A percentile compares a stretch with the other conserved stretches of the same genome.
Conservation (phyloP, 2,113 vertebrate genomes). For the Elgaria multicarinata region DNA sequence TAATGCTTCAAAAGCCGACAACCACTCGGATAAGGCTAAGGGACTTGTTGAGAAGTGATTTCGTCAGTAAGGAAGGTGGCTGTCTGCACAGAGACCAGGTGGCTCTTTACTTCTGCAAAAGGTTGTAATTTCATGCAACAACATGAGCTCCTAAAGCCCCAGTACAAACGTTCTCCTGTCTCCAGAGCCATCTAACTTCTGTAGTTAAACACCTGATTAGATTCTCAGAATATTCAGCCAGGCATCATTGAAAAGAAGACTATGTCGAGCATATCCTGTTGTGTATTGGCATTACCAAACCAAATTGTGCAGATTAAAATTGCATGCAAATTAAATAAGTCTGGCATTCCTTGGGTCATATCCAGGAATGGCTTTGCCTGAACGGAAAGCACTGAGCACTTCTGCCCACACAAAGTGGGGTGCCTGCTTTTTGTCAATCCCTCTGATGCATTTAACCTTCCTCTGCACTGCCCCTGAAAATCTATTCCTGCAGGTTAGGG, state of each 20-base stretch:
- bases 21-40: conserved; percentile 7
- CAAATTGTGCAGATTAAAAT: neutral
- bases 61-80: neutral
- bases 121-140: conserved; percentile 22
- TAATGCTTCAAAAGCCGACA: conserved; percentile 17
- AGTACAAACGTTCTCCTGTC: conserved; percentile 5
- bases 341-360: neutral
- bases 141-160: conserved; percentile 28
- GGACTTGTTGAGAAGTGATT: conserved; percentile 12
- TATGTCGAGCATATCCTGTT: conserved; percentile 9
- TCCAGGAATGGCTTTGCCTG: neutral
- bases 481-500: neutral
- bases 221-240: conserved; percentile 36
- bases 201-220: conserved; percentile 43
- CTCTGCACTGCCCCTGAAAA: neutral
- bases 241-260: conserved; percentile 10
- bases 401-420: neutral
- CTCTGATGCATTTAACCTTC: neutral
- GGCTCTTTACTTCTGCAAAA: conserved; percentile 28
- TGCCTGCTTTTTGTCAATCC: neutral
- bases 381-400: neutral
- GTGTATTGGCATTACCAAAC: conserved; percentile 23
- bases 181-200: conserved; percentile 28
- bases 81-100: conserved; percentile 21
- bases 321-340: conserved; percentile 12